Evolutionary conservation across 2,797 vertebrate species (phyloP).

Genomic region (Myoxocephalus aenaeus): DNA sequence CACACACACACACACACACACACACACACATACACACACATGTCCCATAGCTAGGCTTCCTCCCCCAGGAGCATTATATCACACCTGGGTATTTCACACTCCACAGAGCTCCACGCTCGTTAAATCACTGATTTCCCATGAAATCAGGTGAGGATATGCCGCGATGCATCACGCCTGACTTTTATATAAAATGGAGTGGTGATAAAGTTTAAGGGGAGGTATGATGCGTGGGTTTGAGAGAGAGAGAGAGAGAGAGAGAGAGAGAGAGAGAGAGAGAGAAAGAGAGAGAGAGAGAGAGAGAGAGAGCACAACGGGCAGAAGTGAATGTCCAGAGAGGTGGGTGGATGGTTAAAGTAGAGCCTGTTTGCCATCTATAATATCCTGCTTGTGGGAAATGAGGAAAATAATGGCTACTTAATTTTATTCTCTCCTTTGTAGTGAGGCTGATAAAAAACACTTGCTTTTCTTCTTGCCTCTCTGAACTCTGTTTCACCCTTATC

Average conservation of each 20-base stretch:
- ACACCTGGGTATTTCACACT: conserved; percentile 72
- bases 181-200: conserved; percentile 48
- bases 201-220: conserved; percentile 40
- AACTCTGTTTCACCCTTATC: not conserved
- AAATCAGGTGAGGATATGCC: conserved; percentile 55
- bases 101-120: conserved; percentile 47
- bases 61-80: conserved; percentile 56
- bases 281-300: too few relatives aligned
- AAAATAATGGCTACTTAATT: conserved; percentile 2
- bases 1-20: too few relatives aligned
- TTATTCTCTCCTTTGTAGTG: not conserved
- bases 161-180: conserved; percentile 40
- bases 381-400: not conserved
- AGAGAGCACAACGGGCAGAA: not conserved
- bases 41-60: conserved; percentile 8
- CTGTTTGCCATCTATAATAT: not conserved
- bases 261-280: too few relatives aligned
- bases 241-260: not conserved
- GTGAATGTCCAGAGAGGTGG: not conserved
- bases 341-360: not conserved
- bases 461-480: not conserved
- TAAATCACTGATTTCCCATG: conserved; percentile 61
- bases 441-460: not conserved
- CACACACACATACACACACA: conserved; percentile 5
- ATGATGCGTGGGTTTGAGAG: conserved; percentile 28